A percentile compares a stretch with the other conserved stretches of the same genome.
phyloP scores from a whole-genome alignment of 2,797 vertebrate genomes.

The Pterois miles region DNA sequence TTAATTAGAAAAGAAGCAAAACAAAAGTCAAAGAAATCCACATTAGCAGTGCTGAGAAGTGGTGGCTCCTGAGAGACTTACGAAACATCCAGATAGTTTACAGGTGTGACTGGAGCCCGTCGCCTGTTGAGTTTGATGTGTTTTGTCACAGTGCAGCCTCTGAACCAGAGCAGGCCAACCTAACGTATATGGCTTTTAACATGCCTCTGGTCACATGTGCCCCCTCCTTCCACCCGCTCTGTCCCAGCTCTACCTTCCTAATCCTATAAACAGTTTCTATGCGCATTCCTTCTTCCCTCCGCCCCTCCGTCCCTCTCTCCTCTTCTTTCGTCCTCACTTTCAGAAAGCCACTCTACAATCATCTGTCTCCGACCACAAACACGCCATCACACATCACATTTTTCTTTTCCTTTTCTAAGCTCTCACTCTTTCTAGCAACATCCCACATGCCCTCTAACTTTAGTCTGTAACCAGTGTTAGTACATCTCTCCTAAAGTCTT shows the following conservation, averaged over 20 bases:
- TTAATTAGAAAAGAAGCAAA: not conserved
- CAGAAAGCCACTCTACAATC: slow-evolving; percentile 28
- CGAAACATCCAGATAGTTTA: not conserved
- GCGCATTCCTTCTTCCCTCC: slow-evolving; percentile 36
- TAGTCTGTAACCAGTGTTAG: not conserved
- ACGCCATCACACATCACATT: not conserved
- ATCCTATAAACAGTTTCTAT: slow-evolving; percentile 58
- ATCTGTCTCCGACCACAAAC: slow-evolving; percentile 26
- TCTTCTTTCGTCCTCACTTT: slow-evolving; percentile 39
- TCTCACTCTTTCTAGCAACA: not conserved
- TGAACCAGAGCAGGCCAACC: not conserved
- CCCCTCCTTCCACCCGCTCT: slow-evolving; percentile 2
- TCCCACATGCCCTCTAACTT: not conserved
- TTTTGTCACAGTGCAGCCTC: slow-evolving; percentile 38
- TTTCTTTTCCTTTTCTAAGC: not conserved
- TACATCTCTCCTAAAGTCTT: not conserved
- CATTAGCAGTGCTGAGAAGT: not conserved
- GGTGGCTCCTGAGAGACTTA: not conserved
- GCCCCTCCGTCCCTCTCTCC: not conserved
- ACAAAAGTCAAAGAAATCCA: not conserved
- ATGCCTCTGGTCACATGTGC: slow-evolving; percentile 43
- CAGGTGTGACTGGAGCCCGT: not conserved
- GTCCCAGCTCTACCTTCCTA: slow-evolving; percentile 54
- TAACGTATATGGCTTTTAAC: slow-evolving; percentile 1
- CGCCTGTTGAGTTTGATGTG: slow-evolving; percentile 2